Base-by-base conservation (phyloP, 37 sponge, comb jelly and placozoan genomes). In the Ephydatia muelleri region DNA sequence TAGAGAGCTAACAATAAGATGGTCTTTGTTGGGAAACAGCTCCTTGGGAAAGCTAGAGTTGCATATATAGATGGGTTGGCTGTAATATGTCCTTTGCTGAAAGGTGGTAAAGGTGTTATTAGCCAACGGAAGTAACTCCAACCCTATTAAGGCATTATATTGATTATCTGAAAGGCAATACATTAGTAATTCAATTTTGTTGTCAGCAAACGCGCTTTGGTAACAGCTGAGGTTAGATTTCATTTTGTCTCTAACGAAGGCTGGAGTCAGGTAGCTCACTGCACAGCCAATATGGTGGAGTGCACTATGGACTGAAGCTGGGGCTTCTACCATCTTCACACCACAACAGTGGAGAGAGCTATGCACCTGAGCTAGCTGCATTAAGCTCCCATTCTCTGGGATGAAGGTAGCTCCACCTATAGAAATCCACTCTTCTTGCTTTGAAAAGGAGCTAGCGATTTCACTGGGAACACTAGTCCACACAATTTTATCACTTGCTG, bases 61-160 rank as follows among this genome's bases (percentile, higher is more conserved):
- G 80, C 89, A 89, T 23, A 89, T 38, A 30, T 73, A 89, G 9
- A 83, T 34, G n/a, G 39, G 32, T 16, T 25, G n/a, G n/a, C 3
- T 47, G 38, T 6, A 38, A 5, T 34, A 64, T 21, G n/a, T 16
- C 19, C 0, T 28, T 26, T 6, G 38, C 28, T 84, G 40, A 80
- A 90, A 85, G 5, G 35, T 22, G 40, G 37, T 35, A 75, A 90
- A 90, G 6, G 48, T 80, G 25, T 77, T 71, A 76, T 80, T 80
- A 27, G 77, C 85, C 39, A 90, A 66, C 32, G 90, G 90, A 19
- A 90, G 75, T 25, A 90, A 72, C 21, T 68, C 70, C 11, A 90
- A 31, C 2, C 80, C 89, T 64, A 28, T 23, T 19, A 88, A 37
- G 13, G 83, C 82, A 32, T 38, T 33, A 48, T 78, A 83, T 6